Evolutionary conservation across 2,797 vertebrate genomes (phyloP).

Genomic region (Manis javanica): DNA sequence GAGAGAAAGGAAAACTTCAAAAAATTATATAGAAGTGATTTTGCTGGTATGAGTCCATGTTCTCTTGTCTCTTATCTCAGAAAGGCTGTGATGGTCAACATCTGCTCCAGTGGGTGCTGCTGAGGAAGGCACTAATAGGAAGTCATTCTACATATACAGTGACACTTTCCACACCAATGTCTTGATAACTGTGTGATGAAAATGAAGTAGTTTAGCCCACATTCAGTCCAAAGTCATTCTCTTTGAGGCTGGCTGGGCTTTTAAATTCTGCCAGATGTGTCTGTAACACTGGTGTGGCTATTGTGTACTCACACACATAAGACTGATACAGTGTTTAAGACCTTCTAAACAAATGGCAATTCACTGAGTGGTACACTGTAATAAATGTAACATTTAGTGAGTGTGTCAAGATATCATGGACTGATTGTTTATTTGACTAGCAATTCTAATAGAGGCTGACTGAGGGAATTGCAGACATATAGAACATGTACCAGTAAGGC

Average conservation of each 20-base stretch:
- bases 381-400: background rate
- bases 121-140: background rate
- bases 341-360: background rate
- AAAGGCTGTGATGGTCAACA: background rate
- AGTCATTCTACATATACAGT: background rate
- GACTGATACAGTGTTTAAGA: background rate
- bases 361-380: background rate
- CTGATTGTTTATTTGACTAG: background rate
- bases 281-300: background rate
- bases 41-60: background rate
- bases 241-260: background rate
- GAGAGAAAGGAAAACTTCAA: background rate
- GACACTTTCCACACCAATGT: background rate
- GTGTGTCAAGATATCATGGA: background rate
- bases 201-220: background rate
- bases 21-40: background rate
- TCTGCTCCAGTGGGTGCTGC: background rate
- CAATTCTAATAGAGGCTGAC: background rate
- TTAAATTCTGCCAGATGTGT: background rate
- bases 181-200: background rate
- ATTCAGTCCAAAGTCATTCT: background rate
- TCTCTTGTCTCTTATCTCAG: background rate
- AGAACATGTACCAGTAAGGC: background rate
- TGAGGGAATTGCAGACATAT: background rate
- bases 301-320: background rate